Base-by-base conservation (phyloP, 2,797 vertebrate genomes). In the Malurus leucopterus region DNA sequence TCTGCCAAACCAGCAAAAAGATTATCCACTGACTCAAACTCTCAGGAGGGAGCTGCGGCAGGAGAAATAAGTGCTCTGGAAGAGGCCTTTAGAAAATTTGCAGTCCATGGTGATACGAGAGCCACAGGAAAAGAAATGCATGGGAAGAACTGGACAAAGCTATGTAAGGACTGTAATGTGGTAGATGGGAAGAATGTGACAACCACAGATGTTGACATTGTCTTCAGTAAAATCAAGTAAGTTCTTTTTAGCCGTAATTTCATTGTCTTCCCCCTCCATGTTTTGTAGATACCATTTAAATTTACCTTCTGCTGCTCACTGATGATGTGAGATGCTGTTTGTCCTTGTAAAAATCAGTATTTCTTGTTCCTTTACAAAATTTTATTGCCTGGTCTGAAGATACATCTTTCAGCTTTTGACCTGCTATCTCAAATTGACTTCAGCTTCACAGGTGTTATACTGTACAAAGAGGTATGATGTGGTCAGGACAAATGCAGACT, bases 211-310 rank as follows among this genome's bases (percentile, higher is more conserved):
- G 99, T 99, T 94, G 99, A 99, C 96, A 99, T 99, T 10, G 98
- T 99, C 96, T 99, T 99, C 98, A 99, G 98, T 96, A 99, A 99
- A 98, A 99, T 99, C 97, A 99, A 99, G 99, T 99, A 97, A 97
- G 98, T 95, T 72, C 11, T 23, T 65, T 82, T 88, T 30, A 88
- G 57, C 41, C 26, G 3, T 38, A 6, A 16, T 27, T 81, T 55
- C 13, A 13, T 87, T 83, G 23, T 86, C 36, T 85, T 16, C 19
- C 18, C 7, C 2, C 21, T 46, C 3, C 5, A 4, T 29, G 10
- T 63, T 83, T 83, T 72, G 7, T 70, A 40, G 43, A 29, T 26
- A 32, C 0, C 2, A 5, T 77, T 27, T 79, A 36, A 55, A 24
- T 65, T 68, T 80, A 9, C 50, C 20, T 79, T 38, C 51, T 73